These are phyloP conservation scores for Paramuricea clavata DNA, from an alignment of 92 coral and sea anemone species.

Conservation along the genomic window DNA sequence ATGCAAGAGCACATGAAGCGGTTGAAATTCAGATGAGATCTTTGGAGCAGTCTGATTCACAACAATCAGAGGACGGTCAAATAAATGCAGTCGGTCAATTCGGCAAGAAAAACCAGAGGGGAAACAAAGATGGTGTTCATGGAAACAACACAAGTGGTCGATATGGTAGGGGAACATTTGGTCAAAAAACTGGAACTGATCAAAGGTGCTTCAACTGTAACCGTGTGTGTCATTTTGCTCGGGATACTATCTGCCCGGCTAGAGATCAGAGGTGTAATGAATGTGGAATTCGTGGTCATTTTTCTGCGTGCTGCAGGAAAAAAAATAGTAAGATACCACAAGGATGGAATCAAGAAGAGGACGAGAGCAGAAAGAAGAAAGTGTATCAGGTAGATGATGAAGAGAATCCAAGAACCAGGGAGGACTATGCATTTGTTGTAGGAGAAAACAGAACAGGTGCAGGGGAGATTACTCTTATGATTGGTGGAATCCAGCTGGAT, in stretches of 20 bases:
- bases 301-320: not conserved
- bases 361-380: not conserved
- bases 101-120: conserved; percentile 1
- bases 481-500: conserved; percentile 51
- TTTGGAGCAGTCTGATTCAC: too few species aligned
- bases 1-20: conserved; percentile 68
- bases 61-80: conserved; percentile 55
- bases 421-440: conserved; percentile 56
- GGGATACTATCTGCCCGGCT: conserved; percentile 55
- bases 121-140: conserved; percentile 2
- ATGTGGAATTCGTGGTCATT: conserved; percentile 32
- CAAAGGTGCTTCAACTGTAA: conserved; percentile 48
- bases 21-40: too few species aligned
- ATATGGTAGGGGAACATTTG: too few species aligned
- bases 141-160: not conserved
- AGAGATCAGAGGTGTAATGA: conserved; percentile 31
- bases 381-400: not conserved
- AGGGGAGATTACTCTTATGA: conserved; percentile 3
- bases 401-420: not conserved
- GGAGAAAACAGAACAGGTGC: not conserved
- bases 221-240: conserved; percentile 51
- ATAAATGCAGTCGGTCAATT: conserved; percentile 45
- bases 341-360: not conserved
- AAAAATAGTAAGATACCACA: not conserved
- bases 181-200: conserved; percentile 31